Percentiles rank a stretch among this genome's conserved stretches.
Evolutionary conservation across 2,797 vertebrate species (phyloP).

Genomic region (Dermochelys coriacea): DNA sequence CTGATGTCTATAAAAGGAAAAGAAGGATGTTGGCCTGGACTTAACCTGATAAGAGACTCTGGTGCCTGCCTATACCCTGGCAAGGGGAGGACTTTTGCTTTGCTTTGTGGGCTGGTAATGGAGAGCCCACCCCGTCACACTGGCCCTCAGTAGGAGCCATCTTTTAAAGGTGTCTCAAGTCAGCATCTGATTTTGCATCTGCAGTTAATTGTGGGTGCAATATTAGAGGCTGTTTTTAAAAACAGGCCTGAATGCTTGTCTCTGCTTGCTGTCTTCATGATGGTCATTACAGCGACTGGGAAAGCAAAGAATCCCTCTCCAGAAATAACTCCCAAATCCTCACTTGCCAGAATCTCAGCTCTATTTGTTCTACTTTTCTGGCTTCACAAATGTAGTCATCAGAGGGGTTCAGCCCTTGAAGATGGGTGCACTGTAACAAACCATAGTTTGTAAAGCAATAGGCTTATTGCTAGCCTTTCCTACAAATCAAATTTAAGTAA

Average conservation of each 20-base stretch:
- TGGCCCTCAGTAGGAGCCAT: not conserved
- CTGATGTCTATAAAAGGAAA: not conserved
- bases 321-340: not conserved
- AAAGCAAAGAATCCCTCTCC: not conserved
- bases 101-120: not conserved
- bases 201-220: not conserved
- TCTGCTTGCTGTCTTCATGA: not conserved
- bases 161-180: not conserved
- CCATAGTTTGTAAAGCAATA: not conserved
- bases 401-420: not conserved
- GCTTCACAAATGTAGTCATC: not conserved
- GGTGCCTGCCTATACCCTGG: not conserved
- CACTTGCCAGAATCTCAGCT: not conserved
- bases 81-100: not conserved
- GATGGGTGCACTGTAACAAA: constrained; percentile 29
- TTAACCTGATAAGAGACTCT: not conserved
- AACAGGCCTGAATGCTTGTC: not conserved
- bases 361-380: not conserved
- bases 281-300: not conserved
- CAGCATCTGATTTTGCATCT: not conserved
- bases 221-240: not conserved
- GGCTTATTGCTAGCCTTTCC: constrained; percentile 11
- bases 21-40: not conserved
- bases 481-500: constrained; percentile 54
- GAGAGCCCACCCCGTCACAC: not conserved